Conservation (phyloP, 2,113 vertebrate genomes). For the Laticauda laticaudata region DNA sequence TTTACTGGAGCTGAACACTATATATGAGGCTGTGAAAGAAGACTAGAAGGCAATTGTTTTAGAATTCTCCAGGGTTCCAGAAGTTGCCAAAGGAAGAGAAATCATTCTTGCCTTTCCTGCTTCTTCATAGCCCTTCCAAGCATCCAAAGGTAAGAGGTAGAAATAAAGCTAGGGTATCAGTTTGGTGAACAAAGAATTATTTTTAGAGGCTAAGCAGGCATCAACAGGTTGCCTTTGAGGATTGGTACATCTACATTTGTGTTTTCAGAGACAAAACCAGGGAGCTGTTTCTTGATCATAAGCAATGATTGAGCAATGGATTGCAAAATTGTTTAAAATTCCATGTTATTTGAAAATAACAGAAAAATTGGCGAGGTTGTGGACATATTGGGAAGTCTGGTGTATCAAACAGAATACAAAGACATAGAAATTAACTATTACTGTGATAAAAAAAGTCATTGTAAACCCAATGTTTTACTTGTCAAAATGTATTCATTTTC, state of each 20-base stretch:
- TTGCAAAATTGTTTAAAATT: conserved; percentile 20
- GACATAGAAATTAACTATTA: conserved; percentile 23
- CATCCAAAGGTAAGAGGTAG: conserved; percentile 68
- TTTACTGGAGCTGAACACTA: conserved; percentile 71
- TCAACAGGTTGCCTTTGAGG: conserved; percentile 21
- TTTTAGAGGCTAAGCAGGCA: conserved; percentile 30
- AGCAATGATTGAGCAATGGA: background rate
- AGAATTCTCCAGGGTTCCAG: conserved; percentile 57
- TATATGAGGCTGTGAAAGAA: conserved; percentile 68
- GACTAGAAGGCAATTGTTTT: conserved; percentile 62
- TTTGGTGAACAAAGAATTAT: conserved; percentile 1
- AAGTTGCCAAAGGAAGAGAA: conserved; percentile 50
- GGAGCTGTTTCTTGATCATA: background rate
- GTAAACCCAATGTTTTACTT: background rate
- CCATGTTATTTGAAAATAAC: background rate
- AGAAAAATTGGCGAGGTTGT: background rate
- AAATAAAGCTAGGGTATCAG: conserved; percentile 4
- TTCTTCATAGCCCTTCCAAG: conserved; percentile 27
- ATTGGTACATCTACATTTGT: background rate
- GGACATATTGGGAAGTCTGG: background rate
- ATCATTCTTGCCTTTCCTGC: conserved; percentile 33
- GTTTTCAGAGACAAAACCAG: background rate
- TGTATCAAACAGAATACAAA: conserved; percentile 34
- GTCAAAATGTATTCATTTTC: background rate
- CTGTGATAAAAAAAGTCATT: conserved; percentile 15